These are phyloP conservation scores for Muscicapa adusta DNA, from an alignment of 2,113 vertebrate genomes.

Conservation along the genomic window DNA sequence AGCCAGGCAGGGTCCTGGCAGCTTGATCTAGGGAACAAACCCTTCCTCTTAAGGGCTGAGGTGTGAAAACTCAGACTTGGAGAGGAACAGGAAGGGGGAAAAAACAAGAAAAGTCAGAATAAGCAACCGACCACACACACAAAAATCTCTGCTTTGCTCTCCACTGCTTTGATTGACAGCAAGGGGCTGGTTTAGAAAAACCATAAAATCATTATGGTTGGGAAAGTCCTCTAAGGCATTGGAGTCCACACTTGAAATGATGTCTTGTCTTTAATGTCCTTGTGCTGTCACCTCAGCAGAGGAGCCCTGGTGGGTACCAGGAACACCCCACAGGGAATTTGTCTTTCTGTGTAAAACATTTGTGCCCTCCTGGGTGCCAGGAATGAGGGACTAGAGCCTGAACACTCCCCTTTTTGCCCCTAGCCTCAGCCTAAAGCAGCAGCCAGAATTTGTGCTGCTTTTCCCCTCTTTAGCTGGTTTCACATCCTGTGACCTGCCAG, in stretches of 20 bases:
- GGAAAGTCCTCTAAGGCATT: background rate
- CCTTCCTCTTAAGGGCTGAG: background rate
- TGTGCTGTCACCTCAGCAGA: background rate
- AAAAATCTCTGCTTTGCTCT: background rate
- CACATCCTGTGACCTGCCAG: background rate
- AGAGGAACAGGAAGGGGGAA: background rate
- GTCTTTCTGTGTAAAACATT: accelerated
- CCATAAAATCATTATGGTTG: accelerated
- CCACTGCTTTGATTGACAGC: accelerated
- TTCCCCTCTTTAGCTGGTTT: background rate
- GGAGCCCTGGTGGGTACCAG: background rate
- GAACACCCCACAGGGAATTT: background rate
- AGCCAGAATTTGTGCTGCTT: background rate
- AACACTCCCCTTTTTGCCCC: background rate
- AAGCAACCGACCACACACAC: background rate
- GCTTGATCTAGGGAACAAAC: background rate
- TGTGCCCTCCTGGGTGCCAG: background rate
- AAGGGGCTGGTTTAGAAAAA: background rate
- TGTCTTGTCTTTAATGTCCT: accelerated
- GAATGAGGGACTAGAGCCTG: background rate
- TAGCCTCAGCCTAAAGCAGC: background rate
- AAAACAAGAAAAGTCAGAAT: background rate
- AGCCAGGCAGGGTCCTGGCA: background rate
- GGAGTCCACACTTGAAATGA: background rate
- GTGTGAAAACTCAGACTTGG: background rate